These are phyloP conservation scores for Laupala kohalensis DNA, from an alignment of 1,140 invertebrate species.

Conservation along the genomic window DNA sequence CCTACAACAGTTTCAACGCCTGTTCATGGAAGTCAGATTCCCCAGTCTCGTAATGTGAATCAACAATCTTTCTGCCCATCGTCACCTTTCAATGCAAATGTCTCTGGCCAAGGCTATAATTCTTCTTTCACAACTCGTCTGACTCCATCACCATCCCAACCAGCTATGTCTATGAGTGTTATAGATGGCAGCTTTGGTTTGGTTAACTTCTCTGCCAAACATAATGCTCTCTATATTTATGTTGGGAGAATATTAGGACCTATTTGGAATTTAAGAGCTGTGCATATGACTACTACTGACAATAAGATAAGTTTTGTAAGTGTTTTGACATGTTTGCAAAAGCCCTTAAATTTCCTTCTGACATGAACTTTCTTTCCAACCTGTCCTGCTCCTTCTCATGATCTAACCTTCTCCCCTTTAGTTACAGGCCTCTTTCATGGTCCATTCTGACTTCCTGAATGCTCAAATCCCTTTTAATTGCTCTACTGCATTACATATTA, in stretches of 20 bases:
- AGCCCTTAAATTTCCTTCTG: neutral
- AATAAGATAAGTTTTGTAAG: conserved; percentile 41
- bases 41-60: neutral
- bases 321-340: neutral
- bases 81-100: neutral
- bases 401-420: no score
- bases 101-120: neutral
- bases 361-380: no score
- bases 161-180: neutral
- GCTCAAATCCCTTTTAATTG: no score
- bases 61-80: neutral
- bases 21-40: conserved; percentile 3
- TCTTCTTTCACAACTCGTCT: neutral
- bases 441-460: no score
- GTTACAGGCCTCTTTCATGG: no score
- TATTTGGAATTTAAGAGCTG: conserved; percentile 62
- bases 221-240: conserved; percentile 86
- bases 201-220: conserved; percentile 53
- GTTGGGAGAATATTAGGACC: conserved; percentile 71
- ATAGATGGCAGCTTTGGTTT: neutral
- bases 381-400: no score
- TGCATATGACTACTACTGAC: conserved; percentile 41
- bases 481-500: no score
- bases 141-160: neutral
- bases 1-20: conserved; percentile 26